phyloP scores from a whole-genome alignment of 2,888 invertebrate genomes.

The Acronicta leporina region DNA sequence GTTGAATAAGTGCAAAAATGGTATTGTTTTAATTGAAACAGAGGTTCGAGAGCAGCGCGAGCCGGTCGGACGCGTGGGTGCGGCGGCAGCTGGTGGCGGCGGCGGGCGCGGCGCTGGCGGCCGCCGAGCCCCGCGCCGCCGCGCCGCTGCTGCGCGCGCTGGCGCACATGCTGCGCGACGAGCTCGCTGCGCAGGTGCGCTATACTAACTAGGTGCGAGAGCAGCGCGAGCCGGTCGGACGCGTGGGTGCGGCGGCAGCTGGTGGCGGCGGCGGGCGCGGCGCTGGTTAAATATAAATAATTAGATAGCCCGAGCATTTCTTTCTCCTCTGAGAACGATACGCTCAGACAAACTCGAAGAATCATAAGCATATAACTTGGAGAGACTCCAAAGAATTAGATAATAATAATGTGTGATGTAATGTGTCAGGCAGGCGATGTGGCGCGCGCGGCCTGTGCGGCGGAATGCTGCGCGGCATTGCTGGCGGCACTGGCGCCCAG shows the following conservation, averaged over 20 bases:
- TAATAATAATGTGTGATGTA: background rate
- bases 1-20: too few species aligned
- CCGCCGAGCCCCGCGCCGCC: constrained; percentile 75
- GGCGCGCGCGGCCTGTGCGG: constrained; percentile 50
- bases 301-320: too few species aligned
- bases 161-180: constrained; percentile 66
- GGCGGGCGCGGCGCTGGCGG: constrained; percentile 83
- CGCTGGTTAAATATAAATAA: too few species aligned
- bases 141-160: constrained; percentile 70
- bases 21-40: background rate
- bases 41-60: constrained; percentile 60
- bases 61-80: constrained; percentile 80
- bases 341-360: too few species aligned
- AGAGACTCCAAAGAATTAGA: too few species aligned
- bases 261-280: constrained; percentile 83
- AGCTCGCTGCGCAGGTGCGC: constrained; percentile 61
- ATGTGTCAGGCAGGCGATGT: constrained; percentile 47
- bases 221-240: constrained; percentile 66
- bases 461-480: constrained; percentile 73
- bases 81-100: constrained; percentile 86
- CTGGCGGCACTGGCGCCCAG: constrained; percentile 65
- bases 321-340: too few species aligned
- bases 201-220: background rate
- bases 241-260: constrained; percentile 88
- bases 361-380: too few species aligned